Evolutionary conservation across 2,888 invertebrate genomes (phyloP), one percentile per base, ranked within the genome.

Genomic region (Amphipyra berbera): DNA sequence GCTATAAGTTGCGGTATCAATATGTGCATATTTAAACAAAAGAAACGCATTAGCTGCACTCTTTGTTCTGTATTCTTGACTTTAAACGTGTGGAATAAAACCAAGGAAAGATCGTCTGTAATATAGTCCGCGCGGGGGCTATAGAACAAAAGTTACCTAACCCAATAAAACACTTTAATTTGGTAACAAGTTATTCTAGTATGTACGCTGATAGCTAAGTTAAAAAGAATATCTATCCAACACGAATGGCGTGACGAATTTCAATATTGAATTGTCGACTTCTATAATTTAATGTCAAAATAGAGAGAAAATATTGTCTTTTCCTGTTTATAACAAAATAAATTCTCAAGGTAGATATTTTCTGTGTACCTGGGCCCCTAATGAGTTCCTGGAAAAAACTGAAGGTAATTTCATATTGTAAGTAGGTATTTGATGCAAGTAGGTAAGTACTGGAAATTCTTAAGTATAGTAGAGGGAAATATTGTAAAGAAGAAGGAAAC

Each of bases 1-100:
- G 79, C 79, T 79, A 82, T 87, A 87, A 86, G 81, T 85, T 85
- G 78, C 69, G 78, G 82, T 83, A 80, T 82, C 84, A 82, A 84
- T 82, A 80, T 84, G 73, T 80, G 77, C 78, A 82, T 73, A 68
- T 69, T 68, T 65, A 61, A 75, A 72, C 82, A 64, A 68, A 67
- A 63, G 73, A 69, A 79, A 62, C 30, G 50, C 65, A 61, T 73
- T 73, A 72, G 58, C 42, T 48, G 42, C 56, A 41, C 53, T 67
- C 67, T 60, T 68, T 72, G 75, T 72, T 45, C 56, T n/a, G 38
- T 42, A 12, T 49, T 44, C 7, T 47, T 30, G 30, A 30, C 30
- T 30, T 47, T 59, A 37, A 58, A 38, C 66, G 48, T 33, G 3
- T 37, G 15, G 15, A 37, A 48, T 10, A 35, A 37, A 37, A 48